Conservation (phyloP, 2,113 vertebrate species). For the Aptenodytes patagonicus region DNA sequence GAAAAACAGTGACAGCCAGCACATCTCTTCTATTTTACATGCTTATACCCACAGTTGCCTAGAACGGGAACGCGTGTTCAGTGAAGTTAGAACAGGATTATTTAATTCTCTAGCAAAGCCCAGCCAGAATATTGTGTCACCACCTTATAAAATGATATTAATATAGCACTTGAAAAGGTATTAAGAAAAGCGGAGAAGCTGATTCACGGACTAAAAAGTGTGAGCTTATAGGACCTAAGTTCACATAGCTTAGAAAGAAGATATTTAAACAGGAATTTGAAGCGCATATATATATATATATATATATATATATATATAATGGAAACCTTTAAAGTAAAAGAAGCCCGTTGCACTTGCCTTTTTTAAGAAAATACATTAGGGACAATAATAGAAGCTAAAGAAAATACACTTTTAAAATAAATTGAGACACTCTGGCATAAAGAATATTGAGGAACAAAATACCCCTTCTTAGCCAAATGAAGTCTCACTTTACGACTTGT, state of each 20-base stretch:
- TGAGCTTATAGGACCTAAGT: slow-evolving; percentile 37
- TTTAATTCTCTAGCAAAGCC: slow-evolving; percentile 34
- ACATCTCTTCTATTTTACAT: not conserved
- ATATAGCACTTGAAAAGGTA: slow-evolving; percentile 58
- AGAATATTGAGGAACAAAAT: not conserved
- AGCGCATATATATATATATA: not conserved
- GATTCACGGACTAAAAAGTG: slow-evolving; percentile 37
- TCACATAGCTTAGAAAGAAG: not conserved
- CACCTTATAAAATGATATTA: slow-evolving; percentile 61
- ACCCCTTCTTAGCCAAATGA: not conserved
- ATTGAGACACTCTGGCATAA: not conserved
- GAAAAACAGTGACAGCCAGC: not conserved
- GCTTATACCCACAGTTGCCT: not conserved
- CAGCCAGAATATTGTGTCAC: slow-evolving; percentile 36
- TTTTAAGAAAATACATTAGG: not conserved
- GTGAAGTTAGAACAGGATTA: slow-evolving; percentile 49
- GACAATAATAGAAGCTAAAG: not conserved
- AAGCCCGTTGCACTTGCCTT: not conserved
- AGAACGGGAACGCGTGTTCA: not conserved
- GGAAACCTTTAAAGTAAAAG: not conserved
- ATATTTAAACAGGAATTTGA: slow-evolving; percentile 26
- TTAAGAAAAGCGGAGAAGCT: slow-evolving; percentile 30
- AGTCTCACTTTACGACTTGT: not conserved
- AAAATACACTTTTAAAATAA: not conserved
- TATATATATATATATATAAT: not conserved